Evolutionary conservation across 2,113 vertebrate genomes (phyloP).

Genomic region (Peromyscus californicus): DNA sequence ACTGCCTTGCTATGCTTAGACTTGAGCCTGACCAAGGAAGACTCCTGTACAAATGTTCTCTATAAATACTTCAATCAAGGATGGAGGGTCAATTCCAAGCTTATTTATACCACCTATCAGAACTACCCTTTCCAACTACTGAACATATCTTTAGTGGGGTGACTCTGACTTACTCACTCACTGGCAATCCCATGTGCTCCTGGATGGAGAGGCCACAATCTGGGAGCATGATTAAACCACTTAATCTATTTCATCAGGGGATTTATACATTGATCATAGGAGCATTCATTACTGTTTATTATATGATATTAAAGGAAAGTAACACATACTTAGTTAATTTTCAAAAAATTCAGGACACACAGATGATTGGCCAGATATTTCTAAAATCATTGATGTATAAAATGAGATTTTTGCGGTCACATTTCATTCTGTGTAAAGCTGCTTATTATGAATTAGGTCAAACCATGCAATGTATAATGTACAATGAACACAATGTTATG

Average conservation of each 20-base stretch:
- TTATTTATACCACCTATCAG: not conserved
- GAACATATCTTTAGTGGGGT: not conserved
- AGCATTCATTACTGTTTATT: conserved; percentile 1
- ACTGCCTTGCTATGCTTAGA: not conserved
- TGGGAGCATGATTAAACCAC: not conserved
- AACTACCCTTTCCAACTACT: not conserved
- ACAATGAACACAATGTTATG: not conserved
- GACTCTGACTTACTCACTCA: not conserved
- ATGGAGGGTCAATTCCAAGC: not conserved
- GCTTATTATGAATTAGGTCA: conserved; percentile 37
- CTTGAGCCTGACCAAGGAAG: not conserved
- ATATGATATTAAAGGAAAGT: conserved; percentile 30
- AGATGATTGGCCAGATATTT: conserved; percentile 26
- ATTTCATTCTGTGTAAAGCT: conserved; percentile 65
- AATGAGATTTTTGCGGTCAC: conserved; percentile 70
- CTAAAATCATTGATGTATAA: conserved; percentile 79
- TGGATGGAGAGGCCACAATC: not conserved
- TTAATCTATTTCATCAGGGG: not conserved
- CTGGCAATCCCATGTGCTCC: fast-evolving
- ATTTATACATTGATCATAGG: not conserved
- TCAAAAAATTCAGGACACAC: not conserved
- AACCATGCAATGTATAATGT: conserved; percentile 29
- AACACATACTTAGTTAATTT: conserved; percentile 5
- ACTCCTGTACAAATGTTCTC: not conserved
- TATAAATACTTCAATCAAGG: not conserved